Percentiles rank a stretch among this genome's conserved stretches.
Conservation (phyloP, 2,797 vertebrate genomes). For the Myiotriccus ornatus region DNA sequence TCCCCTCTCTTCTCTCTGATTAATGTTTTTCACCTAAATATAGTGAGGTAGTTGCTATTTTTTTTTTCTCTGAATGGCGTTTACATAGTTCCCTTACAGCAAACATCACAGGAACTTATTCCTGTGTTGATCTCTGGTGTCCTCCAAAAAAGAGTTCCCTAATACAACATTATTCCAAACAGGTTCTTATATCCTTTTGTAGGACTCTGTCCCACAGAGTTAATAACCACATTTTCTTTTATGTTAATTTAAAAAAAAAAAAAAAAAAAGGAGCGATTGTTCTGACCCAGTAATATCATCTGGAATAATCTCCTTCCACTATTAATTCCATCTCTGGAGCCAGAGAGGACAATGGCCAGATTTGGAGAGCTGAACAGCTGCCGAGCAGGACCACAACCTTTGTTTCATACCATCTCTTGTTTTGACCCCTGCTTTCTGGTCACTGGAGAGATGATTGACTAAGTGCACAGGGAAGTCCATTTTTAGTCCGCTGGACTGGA, state of each 20-base stretch:
- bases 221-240: background rate
- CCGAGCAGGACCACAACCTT: slow-evolving; percentile 25
- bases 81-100: background rate
- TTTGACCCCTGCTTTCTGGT: slow-evolving; percentile 56
- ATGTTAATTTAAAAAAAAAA: background rate
- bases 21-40: background rate
- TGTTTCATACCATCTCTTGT: slow-evolving; percentile 27
- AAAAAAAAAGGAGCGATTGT: background rate
- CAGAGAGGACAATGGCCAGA: slow-evolving; percentile 5
- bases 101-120: background rate
- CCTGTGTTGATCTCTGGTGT: background rate
- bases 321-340: background rate
- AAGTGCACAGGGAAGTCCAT: slow-evolving; percentile 45
- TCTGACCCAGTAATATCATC: background rate
- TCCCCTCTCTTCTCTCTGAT: background rate
- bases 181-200: background rate
- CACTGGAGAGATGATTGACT: slow-evolving; percentile 57
- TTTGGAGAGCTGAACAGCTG: slow-evolving; percentile 69
- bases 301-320: background rate
- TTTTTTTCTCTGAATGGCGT: background rate
- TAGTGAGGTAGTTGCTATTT: background rate
- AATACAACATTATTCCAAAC: background rate
- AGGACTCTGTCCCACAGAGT: background rate
- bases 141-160: background rate
- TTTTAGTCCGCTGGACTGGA: slow-evolving; percentile 46